Evolutionary conservation across 2,113 vertebrate species (phyloP).

Genomic region (Benitochromis conjunctus): DNA sequence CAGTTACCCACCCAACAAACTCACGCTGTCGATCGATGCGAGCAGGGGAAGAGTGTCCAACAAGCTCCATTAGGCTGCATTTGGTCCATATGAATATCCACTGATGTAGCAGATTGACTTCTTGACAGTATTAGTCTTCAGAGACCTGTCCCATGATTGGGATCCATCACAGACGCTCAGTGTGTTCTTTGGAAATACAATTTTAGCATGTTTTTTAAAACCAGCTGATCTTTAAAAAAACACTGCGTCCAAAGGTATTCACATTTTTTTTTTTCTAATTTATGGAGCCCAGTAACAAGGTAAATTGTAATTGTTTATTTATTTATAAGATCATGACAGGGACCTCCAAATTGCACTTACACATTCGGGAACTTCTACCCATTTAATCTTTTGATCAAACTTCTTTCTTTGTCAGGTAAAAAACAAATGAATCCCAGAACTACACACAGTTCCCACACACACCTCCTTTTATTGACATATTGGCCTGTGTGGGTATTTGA

Average conservation of each 20-base stretch:
- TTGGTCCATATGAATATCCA: neutral
- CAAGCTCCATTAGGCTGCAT: neutral
- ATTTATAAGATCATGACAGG: neutral
- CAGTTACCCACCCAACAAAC: neutral
- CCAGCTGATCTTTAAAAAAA: neutral
- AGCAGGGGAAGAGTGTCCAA: neutral
- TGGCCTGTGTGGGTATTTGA: neutral
- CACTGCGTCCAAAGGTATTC: neutral
- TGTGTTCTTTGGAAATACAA: neutral
- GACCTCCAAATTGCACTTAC: too few species aligned
- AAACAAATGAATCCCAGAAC: neutral
- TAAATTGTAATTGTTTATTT: neutral
- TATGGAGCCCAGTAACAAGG: neutral
- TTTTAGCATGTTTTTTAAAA: neutral
- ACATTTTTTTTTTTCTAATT: neutral
- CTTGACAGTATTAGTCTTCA: neutral
- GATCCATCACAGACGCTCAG: accelerated
- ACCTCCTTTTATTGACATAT: neutral
- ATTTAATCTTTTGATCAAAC: neutral
- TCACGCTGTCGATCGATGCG: conserved; percentile 1
- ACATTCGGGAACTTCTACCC: neutral
- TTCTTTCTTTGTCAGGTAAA: neutral
- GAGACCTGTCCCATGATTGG: neutral
- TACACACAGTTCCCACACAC: neutral
- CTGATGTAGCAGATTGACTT: neutral